phyloP scores from a whole-genome alignment of 1,140 invertebrate species.

The Nebria ingens region DNA sequence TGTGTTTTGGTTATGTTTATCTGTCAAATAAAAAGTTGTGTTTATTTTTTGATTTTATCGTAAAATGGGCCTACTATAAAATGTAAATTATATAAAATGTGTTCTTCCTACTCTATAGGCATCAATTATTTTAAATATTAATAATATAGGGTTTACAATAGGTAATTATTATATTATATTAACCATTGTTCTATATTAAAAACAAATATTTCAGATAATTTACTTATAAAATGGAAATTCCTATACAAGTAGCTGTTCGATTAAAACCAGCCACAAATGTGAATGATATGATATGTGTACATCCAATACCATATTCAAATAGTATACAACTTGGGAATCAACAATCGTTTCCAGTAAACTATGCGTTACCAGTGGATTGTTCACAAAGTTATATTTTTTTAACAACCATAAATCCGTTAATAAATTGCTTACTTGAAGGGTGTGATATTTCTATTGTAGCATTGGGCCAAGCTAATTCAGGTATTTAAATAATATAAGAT shows the following conservation, averaged over 20 bases:
- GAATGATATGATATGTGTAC: slow-evolving; percentile 40
- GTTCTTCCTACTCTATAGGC: too few species aligned
- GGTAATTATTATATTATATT: too few species aligned
- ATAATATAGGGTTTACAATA: too few species aligned
- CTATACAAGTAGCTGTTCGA: slow-evolving; percentile 47
- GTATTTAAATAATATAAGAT: not conserved
- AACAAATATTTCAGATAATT: too few species aligned
- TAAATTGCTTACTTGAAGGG: slow-evolving; percentile 53
- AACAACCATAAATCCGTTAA: slow-evolving; percentile 38
- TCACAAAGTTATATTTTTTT: slow-evolving; percentile 37
- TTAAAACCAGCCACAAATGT: slow-evolving; percentile 38
- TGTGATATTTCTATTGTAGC: slow-evolving; percentile 65
- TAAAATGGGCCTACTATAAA: too few species aligned
- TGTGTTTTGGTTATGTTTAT: too few species aligned
- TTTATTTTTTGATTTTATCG: too few species aligned
- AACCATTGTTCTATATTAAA: too few species aligned
- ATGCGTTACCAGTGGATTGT: slow-evolving; percentile 45
- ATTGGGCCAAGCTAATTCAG: slow-evolving; percentile 56
- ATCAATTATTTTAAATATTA: too few species aligned
- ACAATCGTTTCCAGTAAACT: slow-evolving; percentile 46
- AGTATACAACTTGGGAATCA: slow-evolving; percentile 43
- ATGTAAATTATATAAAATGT: too few species aligned
- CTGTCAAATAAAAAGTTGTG: too few species aligned
- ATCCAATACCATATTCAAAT: slow-evolving; percentile 41
- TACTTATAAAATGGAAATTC: slow-evolving; percentile 52